A percentile compares a stretch with the other conserved stretches of the same genome.
Conservation (phyloP, 2,113 vertebrate species). For the Taurulus bubalis region DNA sequence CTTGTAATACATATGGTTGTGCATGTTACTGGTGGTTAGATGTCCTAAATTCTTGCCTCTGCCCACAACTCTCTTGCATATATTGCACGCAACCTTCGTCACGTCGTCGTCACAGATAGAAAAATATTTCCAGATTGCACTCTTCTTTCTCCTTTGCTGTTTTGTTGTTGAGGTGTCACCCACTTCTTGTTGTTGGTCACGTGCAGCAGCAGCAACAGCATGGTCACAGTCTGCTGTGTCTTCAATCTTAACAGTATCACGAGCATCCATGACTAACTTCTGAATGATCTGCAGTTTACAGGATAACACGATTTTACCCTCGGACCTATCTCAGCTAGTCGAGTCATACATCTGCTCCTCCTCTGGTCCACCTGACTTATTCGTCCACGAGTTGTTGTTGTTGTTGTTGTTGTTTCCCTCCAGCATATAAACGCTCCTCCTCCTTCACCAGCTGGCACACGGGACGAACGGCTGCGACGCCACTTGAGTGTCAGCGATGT, state of each 20-base stretch:
- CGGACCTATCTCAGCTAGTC: not conserved
- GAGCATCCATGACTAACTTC: not conserved
- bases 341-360: not conserved
- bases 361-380: not conserved
- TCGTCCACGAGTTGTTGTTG: not conserved
- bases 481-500: not conserved
- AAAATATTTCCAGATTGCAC: constrained; percentile 11
- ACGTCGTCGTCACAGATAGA: not conserved
- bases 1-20: constrained; percentile 11
- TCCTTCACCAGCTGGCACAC: not conserved
- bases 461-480: not conserved
- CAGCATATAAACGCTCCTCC: not conserved
- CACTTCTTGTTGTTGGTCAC: not conserved
- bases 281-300: not conserved
- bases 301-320: not conserved
- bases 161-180: not conserved
- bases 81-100: constrained; percentile 9
- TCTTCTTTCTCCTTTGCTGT: not conserved
- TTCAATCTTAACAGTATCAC: not conserved
- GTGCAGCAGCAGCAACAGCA: not conserved
- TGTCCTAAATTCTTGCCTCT: constrained; percentile 12
- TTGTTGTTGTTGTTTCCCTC: no score
- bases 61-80: not conserved
- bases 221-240: not conserved
- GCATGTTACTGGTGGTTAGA: not conserved